These are phyloP conservation scores for Menura novaehollandiae DNA, from an alignment of 2,113 vertebrate species.

Conservation along the genomic window DNA sequence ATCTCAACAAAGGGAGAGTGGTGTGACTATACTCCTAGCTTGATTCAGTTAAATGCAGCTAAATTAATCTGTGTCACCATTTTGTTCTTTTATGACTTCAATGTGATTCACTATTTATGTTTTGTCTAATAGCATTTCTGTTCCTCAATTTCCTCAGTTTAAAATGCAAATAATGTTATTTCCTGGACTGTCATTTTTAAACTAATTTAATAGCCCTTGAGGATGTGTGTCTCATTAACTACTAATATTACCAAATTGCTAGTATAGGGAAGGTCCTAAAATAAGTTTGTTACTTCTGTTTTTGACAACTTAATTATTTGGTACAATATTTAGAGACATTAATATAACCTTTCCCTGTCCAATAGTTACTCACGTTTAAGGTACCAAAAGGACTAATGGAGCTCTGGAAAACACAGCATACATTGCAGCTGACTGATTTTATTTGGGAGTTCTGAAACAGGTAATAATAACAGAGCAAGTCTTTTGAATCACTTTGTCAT, in stretches of 20 bases:
- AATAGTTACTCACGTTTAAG: neutral
- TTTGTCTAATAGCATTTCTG: neutral
- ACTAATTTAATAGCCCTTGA: neutral
- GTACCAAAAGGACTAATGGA: neutral
- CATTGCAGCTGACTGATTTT: slow-evolving; percentile 32
- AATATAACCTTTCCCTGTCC: neutral
- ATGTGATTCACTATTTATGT: neutral
- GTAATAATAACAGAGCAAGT: slow-evolving; percentile 42
- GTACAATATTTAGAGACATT: neutral
- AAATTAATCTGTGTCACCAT: neutral
- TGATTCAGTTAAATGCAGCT: neutral
- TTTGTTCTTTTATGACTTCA: neutral
- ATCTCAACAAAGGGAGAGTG: neutral
- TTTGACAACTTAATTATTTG: slow-evolving; percentile 10
- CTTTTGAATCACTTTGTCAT: slow-evolving; percentile 51
- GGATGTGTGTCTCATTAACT: neutral
- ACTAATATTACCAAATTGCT: neutral
- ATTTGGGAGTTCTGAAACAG: slow-evolving; percentile 34
- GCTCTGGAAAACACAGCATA: neutral
- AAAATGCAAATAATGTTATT: slow-evolving; percentile 21
- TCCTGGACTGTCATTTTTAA: neutral
- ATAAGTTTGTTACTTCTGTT: neutral
- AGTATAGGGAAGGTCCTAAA: neutral
- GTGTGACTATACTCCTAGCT: neutral
- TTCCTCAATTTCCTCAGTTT: neutral